These are phyloP conservation scores for Hydraecia micacea DNA, from an alignment of 2,888 invertebrate genomes.

Conservation along the genomic window DNA sequence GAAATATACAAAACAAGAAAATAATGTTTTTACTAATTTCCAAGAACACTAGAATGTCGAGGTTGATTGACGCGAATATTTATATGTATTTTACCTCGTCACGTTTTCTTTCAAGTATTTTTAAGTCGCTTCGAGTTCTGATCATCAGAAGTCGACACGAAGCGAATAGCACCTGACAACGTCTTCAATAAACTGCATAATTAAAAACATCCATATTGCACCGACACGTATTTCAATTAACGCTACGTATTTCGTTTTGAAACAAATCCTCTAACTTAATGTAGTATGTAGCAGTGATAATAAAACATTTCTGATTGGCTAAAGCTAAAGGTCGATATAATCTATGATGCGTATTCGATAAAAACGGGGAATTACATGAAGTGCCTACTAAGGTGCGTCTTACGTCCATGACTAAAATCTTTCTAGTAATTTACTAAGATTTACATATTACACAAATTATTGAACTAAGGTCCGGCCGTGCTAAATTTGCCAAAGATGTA, in stretches of 20 bases:
- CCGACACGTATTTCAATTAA: not conserved
- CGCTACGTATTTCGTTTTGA: constrained; percentile 6
- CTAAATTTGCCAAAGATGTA: too few relatives aligned
- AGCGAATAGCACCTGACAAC: not conserved
- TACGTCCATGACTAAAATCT: constrained; percentile 2
- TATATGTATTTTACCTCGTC: too few relatives aligned
- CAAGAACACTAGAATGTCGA: not conserved
- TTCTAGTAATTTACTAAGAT: constrained; percentile 18
- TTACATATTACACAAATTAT: too few relatives aligned
- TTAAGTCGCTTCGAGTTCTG: not conserved
- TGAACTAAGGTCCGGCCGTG: too few relatives aligned
- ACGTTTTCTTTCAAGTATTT: not conserved
- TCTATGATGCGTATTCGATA: constrained; percentile 28
- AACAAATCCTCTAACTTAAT: constrained; percentile 1
- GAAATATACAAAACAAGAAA: too few relatives aligned
- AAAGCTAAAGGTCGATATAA: constrained; percentile 21
- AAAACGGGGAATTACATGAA: constrained; percentile 46
- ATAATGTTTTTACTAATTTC: not conserved
- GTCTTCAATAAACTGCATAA: constrained; percentile 1
- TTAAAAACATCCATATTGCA: not conserved
- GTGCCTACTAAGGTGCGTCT: constrained; percentile 1
- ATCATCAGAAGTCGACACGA: not conserved
- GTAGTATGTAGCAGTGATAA: constrained; percentile 28
- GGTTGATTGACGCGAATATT: not conserved
- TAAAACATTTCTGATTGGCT: constrained; percentile 29